These are phyloP conservation scores for Noctua pronuba DNA, from an alignment of 2,888 invertebrate species.

Conservation along the genomic window DNA sequence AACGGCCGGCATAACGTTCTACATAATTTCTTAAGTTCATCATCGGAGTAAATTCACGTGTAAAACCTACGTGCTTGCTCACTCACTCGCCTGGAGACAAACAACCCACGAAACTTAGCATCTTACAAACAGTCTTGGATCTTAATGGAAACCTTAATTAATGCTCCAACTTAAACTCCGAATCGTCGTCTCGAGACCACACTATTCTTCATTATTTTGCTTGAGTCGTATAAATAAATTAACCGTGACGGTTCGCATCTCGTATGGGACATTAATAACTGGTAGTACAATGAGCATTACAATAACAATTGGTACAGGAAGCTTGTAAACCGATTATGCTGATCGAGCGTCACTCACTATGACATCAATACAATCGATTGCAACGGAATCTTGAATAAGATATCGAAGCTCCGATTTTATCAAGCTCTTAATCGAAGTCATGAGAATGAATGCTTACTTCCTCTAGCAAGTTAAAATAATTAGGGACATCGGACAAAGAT, in stretches of 20 bases:
- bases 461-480: slow-evolving; percentile 62
- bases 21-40: slow-evolving; percentile 60
- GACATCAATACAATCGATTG: slow-evolving; percentile 85
- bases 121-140: slow-evolving; percentile 67
- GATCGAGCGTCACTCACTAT: slow-evolving; percentile 86
- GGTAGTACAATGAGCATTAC: slow-evolving; percentile 85
- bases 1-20: slow-evolving; percentile 31
- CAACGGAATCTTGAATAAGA: slow-evolving; percentile 84
- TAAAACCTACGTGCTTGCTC: slow-evolving; percentile 72
- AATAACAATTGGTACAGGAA: slow-evolving; percentile 87
- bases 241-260: slow-evolving; percentile 77
- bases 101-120: slow-evolving; percentile 73
- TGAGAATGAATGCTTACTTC: slow-evolving; percentile 67
- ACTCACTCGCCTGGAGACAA: slow-evolving; percentile 73
- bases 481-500: slow-evolving; percentile 54
- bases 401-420: slow-evolving; percentile 82
- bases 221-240: slow-evolving; percentile 77
- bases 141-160: slow-evolving; percentile 82
- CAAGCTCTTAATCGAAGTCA: slow-evolving; percentile 71
- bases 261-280: slow-evolving; percentile 84
- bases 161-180: slow-evolving; percentile 77
- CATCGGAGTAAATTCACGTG: slow-evolving; percentile 68
- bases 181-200: slow-evolving; percentile 77
- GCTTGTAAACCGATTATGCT: slow-evolving; percentile 88
- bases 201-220: slow-evolving; percentile 75